Evolutionary conservation across 1,140 invertebrate species (phyloP).

Genomic region (honey bee (Apis mellifera)): Amel_HAv3.1 CM009944.2:5306001-5306500

Average conservation of each 20-base stretch:
- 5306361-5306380: neutral
- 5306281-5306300: neutral
- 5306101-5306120: no score
- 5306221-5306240: neutral
- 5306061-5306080: no score
- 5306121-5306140: no score
- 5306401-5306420: neutral
- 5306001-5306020: neutral
- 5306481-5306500: neutral
- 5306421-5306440: neutral
- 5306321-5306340: neutral
- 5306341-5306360: conserved; percentile 32
- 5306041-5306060: no score
- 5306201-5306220: neutral
- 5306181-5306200: no score
- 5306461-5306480: conserved; percentile 25
- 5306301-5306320: neutral
- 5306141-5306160: no score
- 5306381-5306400: conserved; percentile 14
- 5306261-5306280: neutral
- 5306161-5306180: no score
- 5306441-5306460: conserved; percentile 8
- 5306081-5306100: no score
- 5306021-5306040: neutral
- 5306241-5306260: neutral